Percentiles rank a stretch among this genome's conserved stretches.
phyloP scores from a whole-genome alignment of 2,113 vertebrate species.

The Theropithecus gelada region DNA sequence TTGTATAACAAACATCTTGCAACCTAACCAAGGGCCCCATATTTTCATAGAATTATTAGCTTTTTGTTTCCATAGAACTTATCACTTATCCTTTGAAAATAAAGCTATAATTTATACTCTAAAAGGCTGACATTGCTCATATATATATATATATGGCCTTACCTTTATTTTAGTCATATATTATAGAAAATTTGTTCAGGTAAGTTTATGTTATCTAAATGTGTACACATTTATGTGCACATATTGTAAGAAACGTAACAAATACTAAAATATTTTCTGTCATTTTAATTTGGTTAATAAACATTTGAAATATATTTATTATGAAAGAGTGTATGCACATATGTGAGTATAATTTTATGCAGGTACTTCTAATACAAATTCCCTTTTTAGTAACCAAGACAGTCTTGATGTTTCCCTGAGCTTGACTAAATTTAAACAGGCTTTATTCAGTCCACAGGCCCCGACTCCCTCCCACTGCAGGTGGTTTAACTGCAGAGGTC shows the following conservation, averaged over 20 bases:
- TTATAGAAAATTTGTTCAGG: background rate
- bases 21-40: background rate
- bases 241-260: background rate
- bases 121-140: background rate
- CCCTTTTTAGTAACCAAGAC: background rate
- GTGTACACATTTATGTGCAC: background rate
- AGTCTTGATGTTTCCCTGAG: background rate
- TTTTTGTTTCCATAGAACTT: background rate
- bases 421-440: background rate
- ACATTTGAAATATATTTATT: background rate
- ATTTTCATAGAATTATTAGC: background rate
- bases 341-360: background rate
- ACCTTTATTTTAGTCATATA: background rate
- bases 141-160: background rate
- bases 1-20: background rate
- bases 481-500: background rate
- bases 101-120: background rate
- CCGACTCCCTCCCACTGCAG: background rate
- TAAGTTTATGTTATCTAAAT: background rate
- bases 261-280: background rate
- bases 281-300: background rate
- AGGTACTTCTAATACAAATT: background rate
- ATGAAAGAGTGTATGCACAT: background rate
- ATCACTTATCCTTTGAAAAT: background rate
- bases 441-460: background rate